Percentiles rank a stretch among this genome's conserved stretches.
These are phyloP conservation scores for Podarcis cretensis DNA, from an alignment of 2,113 vertebrate species.

Conservation along the genomic window DNA sequence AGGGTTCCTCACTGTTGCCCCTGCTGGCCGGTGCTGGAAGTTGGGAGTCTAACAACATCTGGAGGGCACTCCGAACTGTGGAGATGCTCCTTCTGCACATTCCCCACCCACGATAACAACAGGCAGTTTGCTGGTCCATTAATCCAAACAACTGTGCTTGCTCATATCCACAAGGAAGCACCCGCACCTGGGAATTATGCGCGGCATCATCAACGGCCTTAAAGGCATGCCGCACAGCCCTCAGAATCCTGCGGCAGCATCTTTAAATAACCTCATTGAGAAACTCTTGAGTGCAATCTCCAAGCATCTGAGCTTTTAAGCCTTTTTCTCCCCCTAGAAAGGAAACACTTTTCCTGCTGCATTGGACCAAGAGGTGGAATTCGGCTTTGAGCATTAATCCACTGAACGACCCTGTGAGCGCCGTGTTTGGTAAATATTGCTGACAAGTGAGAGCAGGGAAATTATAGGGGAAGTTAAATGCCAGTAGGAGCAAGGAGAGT, in stretches of 20 bases:
- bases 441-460: conserved; percentile 9
- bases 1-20: no score
- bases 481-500: not conserved
- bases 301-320: not conserved
- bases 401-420: not conserved
- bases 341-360: not conserved
- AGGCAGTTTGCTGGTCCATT: not conserved
- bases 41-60: no score
- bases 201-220: no score
- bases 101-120: not conserved
- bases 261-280: not conserved
- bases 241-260: not conserved
- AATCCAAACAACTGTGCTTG: not conserved
- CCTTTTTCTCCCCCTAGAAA: not conserved
- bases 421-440: conserved; percentile 15
- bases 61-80: no score
- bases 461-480: conserved; percentile 22
- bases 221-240: not conserved
- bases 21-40: no score
- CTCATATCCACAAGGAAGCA: not conserved
- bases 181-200: not conserved
- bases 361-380: not conserved
- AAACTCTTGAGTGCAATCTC: not conserved
- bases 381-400: not conserved
- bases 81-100: not conserved